These are phyloP conservation scores for Sander lucioperca DNA, from an alignment of 2,113 vertebrate genomes.

Conservation along the genomic window DNA sequence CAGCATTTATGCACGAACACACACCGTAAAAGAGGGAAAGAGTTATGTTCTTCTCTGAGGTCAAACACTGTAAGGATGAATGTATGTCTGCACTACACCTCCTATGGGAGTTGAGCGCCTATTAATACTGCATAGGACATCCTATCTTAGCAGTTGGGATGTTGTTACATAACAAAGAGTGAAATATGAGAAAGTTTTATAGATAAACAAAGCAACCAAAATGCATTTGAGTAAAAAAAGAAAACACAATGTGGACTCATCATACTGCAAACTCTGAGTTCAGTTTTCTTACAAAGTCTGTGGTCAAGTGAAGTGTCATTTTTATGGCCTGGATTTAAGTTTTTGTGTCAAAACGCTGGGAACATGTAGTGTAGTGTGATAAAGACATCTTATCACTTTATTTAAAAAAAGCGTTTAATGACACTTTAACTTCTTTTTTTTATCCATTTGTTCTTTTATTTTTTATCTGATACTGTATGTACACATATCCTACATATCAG, in stretches of 20 bases:
- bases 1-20: not conserved
- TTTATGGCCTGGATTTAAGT: conserved; percentile 16
- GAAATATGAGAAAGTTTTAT: conserved; percentile 28
- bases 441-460: too few species aligned
- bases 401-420: too few species aligned
- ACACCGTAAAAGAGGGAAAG: not conserved
- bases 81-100: conserved; percentile 5
- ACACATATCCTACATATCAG: too few species aligned
- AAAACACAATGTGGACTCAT: not conserved
- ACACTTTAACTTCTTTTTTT: too few species aligned
- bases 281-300: not conserved
- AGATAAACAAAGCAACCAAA: not conserved
- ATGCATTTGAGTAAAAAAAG: not conserved
- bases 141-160: not conserved
- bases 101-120: not conserved
- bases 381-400: conserved; percentile 4
- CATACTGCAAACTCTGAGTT: not conserved
- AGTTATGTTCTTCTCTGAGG: not conserved
- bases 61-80: not conserved
- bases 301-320: not conserved
- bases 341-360: too few species aligned
- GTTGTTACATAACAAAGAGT: conserved; percentile 1
- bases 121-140: conserved; percentile 42
- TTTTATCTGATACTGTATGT: too few species aligned
- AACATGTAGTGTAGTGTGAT: not conserved